Evolutionary conservation across 2,113 vertebrate genomes (phyloP), one percentile per base, ranked within the genome.

Genomic region (Physeter macrocephalus): DNA sequence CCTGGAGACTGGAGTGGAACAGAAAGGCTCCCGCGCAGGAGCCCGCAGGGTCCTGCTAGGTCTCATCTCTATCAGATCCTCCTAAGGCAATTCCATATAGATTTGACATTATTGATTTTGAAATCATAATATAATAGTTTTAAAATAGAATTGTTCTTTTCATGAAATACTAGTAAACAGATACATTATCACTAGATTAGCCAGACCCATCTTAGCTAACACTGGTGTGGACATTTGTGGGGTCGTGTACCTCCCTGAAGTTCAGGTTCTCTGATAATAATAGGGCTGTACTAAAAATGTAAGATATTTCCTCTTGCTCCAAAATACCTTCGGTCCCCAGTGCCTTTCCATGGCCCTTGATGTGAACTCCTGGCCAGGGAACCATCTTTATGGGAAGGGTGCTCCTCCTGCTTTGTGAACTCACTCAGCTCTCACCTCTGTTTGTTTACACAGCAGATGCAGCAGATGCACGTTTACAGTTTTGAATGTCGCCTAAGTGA

Each of bases 401-500:
- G 52, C 52, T 52, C 1, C 52, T 17, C 52, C 15, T 1, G 52
- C 52, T 15, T 52, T 2, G 15, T 0, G 9, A 3, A 12, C 34
- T 21, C 2, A 2, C 61, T 3, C 29, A 2, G 0, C 6, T 1
- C 10, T 8, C 72, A 5, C 52, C 52, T 18, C 11, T 10, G 39
- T 17, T 36, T 8, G 43, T 2, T 31, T 27, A 5, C 21, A 1
- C 0, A 0, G 31, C 1, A 6, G 11, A n/a, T n/a, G n/a, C n/a
- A n/a, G n/a, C n/a, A n/a, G n/a, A 9, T 1, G 0, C 9, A 0
- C 23, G 18, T 29, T 54, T 10, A 23, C 0, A 39, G 34, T 0
- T 39, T 1, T 7, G 43, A 34, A 39, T 3, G 0, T 2, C 25
- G 7, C 21, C 52, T 31, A 1, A 2, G 27, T 20, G 1, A 0